Percentiles rank a stretch among this genome's conserved stretches.
Conservation (phyloP, 2,888 invertebrate genomes). For the Epirrhoe alternata region DNA sequence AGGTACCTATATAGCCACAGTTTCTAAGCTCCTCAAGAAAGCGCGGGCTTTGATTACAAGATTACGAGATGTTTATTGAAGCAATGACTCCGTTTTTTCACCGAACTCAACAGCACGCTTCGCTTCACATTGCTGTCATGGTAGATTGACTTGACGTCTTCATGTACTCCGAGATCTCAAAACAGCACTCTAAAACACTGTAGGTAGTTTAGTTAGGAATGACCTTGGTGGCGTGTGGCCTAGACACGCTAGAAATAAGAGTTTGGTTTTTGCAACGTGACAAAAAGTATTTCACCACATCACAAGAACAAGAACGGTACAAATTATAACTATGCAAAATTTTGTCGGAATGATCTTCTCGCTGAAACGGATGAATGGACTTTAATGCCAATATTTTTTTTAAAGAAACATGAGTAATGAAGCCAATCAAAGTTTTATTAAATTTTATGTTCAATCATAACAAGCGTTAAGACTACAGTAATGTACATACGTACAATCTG, state of each 20-base stretch:
- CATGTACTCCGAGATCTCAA: not conserved
- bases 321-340: too few relatives aligned
- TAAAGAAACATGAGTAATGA: too few relatives aligned
- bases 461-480: not conserved
- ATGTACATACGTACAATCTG: not conserved
- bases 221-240: too few relatives aligned
- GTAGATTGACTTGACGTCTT: conserved; percentile 15
- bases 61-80: conserved; percentile 15
- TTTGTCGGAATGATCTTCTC: too few relatives aligned
- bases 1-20: not conserved
- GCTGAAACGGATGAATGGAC: too few relatives aligned
- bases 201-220: too few relatives aligned
- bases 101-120: conserved; percentile 18
- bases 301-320: too few relatives aligned
- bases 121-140: conserved; percentile 28
- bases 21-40: not conserved
- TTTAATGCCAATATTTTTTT: too few relatives aligned
- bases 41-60: conserved; percentile 7
- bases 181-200: not conserved
- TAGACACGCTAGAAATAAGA: too few relatives aligned
- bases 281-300: not conserved
- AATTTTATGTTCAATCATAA: not conserved
- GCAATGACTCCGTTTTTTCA: conserved; percentile 19
- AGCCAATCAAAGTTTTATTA: not conserved
- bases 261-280: not conserved